Base-by-base conservation (phyloP, 1,140 invertebrate genomes). In the Lordiphosa stackelbergi region DNA sequence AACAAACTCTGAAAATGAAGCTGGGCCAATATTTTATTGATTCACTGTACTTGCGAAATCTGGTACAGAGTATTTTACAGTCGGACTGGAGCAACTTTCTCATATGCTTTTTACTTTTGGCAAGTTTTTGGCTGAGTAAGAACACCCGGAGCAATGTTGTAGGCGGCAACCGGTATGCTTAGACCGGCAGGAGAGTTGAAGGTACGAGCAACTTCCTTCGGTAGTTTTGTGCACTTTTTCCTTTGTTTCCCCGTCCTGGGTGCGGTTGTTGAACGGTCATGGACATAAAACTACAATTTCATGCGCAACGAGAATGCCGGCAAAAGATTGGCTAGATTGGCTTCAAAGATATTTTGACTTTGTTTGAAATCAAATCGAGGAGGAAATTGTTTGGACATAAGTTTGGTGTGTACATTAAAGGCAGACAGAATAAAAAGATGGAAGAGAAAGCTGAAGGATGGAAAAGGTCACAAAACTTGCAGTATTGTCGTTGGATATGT, bases 211-310 rank as follows among this genome's bases (percentile, higher is more conserved):
- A 69, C 46, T 65, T 69, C 43, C 60, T 60, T 36, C 38, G 4
- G n/a, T 45, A 64, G 43, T 10, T 46, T 48, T 38, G 43, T 36
- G 45, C 42, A 46, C 22, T 66, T 56, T 47, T 56, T 47, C 68
- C 51, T 52, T 71, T 71, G 54, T 60, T 64, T 69, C 34, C 37
- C 13, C 10, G 16, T 35, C 2, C 28, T 31, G 28, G 24, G 28
- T 31, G 28, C 28, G 28, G 28, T 35, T 19, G 8, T 19, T 35
- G 10, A 36, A 35, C 58, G 69, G 64, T 78, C 45, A 71, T 63
- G 69, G 60, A 59, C 51, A 69, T 73, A 55, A 34, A 47, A 52
- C 36, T 61, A 55, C 60, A 78, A 69, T 57, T 65, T 60, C 58
- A 58, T 54, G 48, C 48, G 37, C 37, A 56, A 41, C 41, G 35